Conservation (phyloP, 2,797 vertebrate species). For the Enteromius anoplus region DNA sequence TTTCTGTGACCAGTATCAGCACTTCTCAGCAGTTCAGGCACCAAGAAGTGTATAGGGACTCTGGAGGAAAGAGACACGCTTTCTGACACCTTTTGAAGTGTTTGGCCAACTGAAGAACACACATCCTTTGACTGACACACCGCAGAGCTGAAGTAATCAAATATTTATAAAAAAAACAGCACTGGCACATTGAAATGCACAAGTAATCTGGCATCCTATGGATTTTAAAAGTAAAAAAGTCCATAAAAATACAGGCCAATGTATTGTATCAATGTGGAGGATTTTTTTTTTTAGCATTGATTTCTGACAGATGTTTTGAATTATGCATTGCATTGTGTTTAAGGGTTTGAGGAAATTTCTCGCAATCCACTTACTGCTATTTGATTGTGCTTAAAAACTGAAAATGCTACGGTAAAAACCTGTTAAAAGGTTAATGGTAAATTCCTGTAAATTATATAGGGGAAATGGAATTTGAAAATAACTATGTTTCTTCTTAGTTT, state of each 20-base stretch:
- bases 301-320: not conserved
- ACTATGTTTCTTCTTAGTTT: too few relatives aligned
- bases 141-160: not conserved
- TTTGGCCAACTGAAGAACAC: not conserved
- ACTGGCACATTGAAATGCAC: not conserved
- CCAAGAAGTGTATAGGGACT: not conserved
- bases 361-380: too few relatives aligned
- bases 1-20: not conserved
- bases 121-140: not conserved
- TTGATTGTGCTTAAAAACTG: too few relatives aligned
- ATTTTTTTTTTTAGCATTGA: not conserved
- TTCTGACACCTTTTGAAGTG: not conserved
- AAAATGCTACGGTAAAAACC: too few relatives aligned
- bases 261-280: not conserved
- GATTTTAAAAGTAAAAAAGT: not conserved
- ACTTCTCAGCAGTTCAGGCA: not conserved
- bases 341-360: not conserved
- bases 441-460: too few relatives aligned
- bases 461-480: too few relatives aligned
- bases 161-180: not conserved
- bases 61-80: constrained; percentile 2
- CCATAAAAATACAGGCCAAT: not conserved
- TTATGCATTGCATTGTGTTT: not conserved
- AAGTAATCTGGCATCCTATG: not conserved
- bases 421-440: too few relatives aligned